Evolutionary conservation across 2,113 vertebrate genomes (phyloP).

Genomic region (Chamaea fasciata): DNA sequence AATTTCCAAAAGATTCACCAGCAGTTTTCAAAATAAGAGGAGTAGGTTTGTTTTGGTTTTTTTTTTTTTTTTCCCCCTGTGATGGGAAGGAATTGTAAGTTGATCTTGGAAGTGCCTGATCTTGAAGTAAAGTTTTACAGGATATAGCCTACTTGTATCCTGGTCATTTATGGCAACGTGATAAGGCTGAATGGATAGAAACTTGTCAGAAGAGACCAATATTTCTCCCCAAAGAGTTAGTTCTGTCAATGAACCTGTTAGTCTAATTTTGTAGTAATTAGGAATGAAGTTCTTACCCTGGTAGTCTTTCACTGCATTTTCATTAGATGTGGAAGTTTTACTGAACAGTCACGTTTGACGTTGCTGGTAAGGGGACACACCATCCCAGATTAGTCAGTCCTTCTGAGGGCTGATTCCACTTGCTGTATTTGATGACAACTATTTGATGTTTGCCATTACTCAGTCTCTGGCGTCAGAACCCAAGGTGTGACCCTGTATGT

Average conservation of each 20-base stretch:
- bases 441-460: slow-evolving; percentile 1
- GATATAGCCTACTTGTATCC: neutral
- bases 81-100: neutral
- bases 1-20: neutral
- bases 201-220: neutral
- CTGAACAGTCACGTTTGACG: neutral
- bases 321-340: neutral
- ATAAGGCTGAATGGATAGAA: neutral
- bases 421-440: neutral
- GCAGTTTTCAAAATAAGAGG: neutral
- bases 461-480: neutral
- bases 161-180: neutral
- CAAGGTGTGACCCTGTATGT: slow-evolving; percentile 13
- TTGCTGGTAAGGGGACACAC: neutral
- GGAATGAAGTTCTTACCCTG: neutral
- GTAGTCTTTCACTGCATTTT: neutral
- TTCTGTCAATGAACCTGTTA: neutral
- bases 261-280: neutral
- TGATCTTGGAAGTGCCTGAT: neutral
- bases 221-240: neutral
- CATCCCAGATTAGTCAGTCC: slow-evolving; percentile 5
- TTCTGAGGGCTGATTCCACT: neutral
- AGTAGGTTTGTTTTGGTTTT: neutral
- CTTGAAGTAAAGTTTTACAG: neutral
- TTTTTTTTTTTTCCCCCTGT: neutral